phyloP scores from a whole-genome alignment of 2,797 vertebrate genomes.

The Xiphophorus birchmanni region DNA sequence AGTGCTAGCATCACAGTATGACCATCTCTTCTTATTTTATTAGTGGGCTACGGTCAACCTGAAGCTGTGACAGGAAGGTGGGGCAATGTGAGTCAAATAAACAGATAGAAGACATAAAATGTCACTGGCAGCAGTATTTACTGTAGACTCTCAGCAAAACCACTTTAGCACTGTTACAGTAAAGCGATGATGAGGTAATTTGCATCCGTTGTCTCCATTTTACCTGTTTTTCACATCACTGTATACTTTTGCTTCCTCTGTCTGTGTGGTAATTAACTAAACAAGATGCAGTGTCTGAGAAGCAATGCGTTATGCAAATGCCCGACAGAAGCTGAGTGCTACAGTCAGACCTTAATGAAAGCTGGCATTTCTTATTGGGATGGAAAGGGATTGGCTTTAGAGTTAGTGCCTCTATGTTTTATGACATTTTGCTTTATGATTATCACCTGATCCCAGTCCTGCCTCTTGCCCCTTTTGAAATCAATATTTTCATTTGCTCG shows the following conservation, averaged over 20 bases:
- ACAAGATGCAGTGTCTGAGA: constrained; percentile 15
- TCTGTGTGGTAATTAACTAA: constrained; percentile 40
- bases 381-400: constrained; percentile 12
- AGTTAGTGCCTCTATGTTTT: constrained; percentile 1
- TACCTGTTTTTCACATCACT: constrained; percentile 24
- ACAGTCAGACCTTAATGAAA: constrained; percentile 30
- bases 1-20: constrained; percentile 70
- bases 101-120: constrained; percentile 44
- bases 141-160: constrained; percentile 11
- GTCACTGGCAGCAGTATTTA: constrained; percentile 28
- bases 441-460: constrained; percentile 20
- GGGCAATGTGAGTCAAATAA: constrained; percentile 34
- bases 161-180: background rate
- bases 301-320: constrained; percentile 31
- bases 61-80: constrained; percentile 65
- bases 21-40: constrained; percentile 78
- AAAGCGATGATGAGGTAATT: constrained; percentile 12
- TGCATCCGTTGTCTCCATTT: constrained; percentile 10
- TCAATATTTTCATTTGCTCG: constrained; percentile 44
- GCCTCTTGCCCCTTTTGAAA: constrained; percentile 20
- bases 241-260: constrained; percentile 31
- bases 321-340: constrained; percentile 36
- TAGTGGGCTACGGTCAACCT: constrained; percentile 70
- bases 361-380: constrained; percentile 21
- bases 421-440: constrained; percentile 17